Evolutionary conservation across 2,888 invertebrate genomes (phyloP).

Genomic region (Clanis bilineata): DNA sequence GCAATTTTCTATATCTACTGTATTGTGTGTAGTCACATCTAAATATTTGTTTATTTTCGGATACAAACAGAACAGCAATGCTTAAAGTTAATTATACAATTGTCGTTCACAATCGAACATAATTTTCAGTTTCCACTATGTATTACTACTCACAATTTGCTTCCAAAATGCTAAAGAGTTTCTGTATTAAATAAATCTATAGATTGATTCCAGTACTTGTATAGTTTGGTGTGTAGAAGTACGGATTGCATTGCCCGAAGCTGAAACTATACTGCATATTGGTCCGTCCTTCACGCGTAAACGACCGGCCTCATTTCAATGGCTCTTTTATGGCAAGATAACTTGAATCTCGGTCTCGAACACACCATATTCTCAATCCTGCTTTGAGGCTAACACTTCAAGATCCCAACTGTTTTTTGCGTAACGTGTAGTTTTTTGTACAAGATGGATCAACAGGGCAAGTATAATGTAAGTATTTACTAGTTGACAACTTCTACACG

Average conservation of each 20-base stretch:
- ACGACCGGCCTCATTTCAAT: neutral
- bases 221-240: neutral
- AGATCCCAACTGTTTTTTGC: neutral
- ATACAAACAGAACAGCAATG: no score
- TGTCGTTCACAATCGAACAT: neutral
- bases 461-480: no score
- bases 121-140: no score
- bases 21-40: no score
- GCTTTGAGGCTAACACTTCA: neutral
- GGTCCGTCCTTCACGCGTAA: neutral
- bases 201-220: no score
- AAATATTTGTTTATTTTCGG: no score
- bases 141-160: neutral
- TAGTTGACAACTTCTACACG: no score
- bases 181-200: no score
- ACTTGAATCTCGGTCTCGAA: neutral
- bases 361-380: neutral
- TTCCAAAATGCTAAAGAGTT: neutral
- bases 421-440: no score
- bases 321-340: constrained; percentile 1
- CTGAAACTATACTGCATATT: neutral
- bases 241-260: neutral
- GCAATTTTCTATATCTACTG: neutral
- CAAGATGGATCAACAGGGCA: no score
- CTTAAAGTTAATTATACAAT: neutral